Evolutionary conservation across 2,888 invertebrate species (phyloP), one percentile per base, ranked within the genome.

Genomic region (Sphaeridia pumilis): DNA sequence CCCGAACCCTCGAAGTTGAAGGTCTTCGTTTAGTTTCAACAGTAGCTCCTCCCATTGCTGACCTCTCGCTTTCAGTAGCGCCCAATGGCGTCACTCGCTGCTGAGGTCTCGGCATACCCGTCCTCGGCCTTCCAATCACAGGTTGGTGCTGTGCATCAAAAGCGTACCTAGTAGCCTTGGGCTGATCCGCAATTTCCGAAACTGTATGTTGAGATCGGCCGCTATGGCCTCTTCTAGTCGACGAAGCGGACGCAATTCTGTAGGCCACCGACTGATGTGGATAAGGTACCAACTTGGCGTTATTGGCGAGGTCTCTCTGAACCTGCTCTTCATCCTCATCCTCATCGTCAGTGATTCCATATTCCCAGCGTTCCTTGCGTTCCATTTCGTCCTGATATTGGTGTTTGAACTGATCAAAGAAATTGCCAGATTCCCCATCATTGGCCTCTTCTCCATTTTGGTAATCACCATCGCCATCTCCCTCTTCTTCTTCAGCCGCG

Each of bases 361-460:
- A 59, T 42, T 64, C 64, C 58, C 58, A 60, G n/a, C 59, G 49
- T 28, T 60, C 60, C 25, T 56, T 58, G 4, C 61, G 59, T 14
- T 59, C 55, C 58, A 59, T 60, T 38, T 65, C 64, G 38, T 60
- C 58, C 14, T 63, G 58, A 47, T 59, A 65, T 26, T 65, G 64
- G 14, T 59, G 60, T 31, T 60, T 57, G 44, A 65, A 65, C 34
- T 50, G 45, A 34, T 65, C 62, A 54, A 65, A 65, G 20, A 65
- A 59, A 27, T 58, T 61, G 44, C 49, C 56, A 2, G 53, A 42
- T 10, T 57, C 45, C 2, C 35, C 44, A 25, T 55, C 52, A 28
- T 53, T 53, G 24, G 49, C 46, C 4, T 53, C 51, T 28, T 53
- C 55, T 28, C 49, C 54, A 5, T 57, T 51, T 7, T 51, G 51